Evolutionary conservation across 2,888 invertebrate genomes (phyloP), one percentile per base, ranked within the genome.

Genomic region (Pachymerium ferrugineum): DNA sequence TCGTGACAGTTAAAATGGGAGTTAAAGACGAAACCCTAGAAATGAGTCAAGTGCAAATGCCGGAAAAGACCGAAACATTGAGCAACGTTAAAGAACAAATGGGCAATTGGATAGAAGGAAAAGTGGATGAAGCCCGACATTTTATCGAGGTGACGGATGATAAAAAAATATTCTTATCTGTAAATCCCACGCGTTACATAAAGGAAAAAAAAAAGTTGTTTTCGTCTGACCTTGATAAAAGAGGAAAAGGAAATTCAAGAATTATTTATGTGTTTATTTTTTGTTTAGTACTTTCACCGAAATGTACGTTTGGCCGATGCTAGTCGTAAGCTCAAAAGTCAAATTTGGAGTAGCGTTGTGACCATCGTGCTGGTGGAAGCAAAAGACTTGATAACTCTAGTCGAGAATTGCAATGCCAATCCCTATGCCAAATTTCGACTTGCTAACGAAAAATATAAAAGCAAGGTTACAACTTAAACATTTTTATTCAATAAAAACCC

Each of bases 291-390:
- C 62, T 75, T 75, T 62, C 75, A 75, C 73, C 70, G 74, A 4
- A 75, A 74, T 42, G 74, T 73, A 1, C 70, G 73, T 8, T 33
- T 74, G 33, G 54, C 73, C 16, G 76, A 76, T 16, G 72, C 78
- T 1, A 77, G 78, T 29, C 81, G 81, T 76, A 82, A 81, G 76
- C 84, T 94, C 73, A 97, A 96, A 83, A 94, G 92, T 30, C 97
- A 97, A 84, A 93, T 96, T 81, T 98, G 97, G 97, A 94, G 93
- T 81, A 94, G 94, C 1, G 94, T 97, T 74, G 96, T 99, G 38
- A 98, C 97, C 75, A 93, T 98, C 78, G 91, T 97, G n/a, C 86
- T 99, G 77, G 93, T 98, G 28, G 97, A 98, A 83, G 97, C 95
- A 12, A 93, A 90, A 84, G 92, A 94, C 81, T 87, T 98, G 74